Evolutionary conservation across 2,888 invertebrate genomes (phyloP).

Genomic region (Taphrorychus bicolor): DNA sequence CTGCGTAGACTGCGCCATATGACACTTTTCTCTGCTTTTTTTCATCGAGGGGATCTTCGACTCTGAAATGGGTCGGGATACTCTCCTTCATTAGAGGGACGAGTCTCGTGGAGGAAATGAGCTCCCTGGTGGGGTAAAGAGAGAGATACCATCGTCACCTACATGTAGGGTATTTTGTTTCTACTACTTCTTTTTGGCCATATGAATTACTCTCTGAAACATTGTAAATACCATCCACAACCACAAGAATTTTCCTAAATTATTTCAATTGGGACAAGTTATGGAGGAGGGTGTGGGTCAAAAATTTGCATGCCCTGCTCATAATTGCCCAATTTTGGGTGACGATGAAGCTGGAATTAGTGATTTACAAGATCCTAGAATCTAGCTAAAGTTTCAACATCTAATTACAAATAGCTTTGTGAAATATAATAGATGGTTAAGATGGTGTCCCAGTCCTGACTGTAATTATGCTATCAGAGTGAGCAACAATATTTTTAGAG

Average conservation of each 20-base stretch:
- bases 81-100: no score
- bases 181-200: no score
- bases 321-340: conserved; percentile 95
- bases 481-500: no score
- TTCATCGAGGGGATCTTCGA: no score
- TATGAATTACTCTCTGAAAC: no score
- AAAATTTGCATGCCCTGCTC: conserved; percentile 97
- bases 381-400: conserved; percentile 94
- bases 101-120: no score
- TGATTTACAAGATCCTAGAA: conserved; percentile 83
- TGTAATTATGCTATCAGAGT: conserved; percentile 94
- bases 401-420: conserved; percentile 99
- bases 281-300: conserved; percentile 97
- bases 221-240: conserved; percentile 90
- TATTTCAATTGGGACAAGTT: conserved; percentile 99
- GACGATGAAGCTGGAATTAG: conserved; percentile 97
- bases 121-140: no score
- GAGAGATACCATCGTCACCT: no score
- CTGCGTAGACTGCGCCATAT: no score
- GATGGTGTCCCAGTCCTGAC: conserved; percentile 99
- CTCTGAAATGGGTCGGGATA: no score
- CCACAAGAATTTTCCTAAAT: conserved; percentile 92
- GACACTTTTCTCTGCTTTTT: no score
- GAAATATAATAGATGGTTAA: conserved; percentile 94
- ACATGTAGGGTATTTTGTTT: no score